Percentiles rank a stretch among this genome's conserved stretches.
phyloP scores from a whole-genome alignment of 2,797 vertebrate genomes.

The Sarcoramphus papa region DNA sequence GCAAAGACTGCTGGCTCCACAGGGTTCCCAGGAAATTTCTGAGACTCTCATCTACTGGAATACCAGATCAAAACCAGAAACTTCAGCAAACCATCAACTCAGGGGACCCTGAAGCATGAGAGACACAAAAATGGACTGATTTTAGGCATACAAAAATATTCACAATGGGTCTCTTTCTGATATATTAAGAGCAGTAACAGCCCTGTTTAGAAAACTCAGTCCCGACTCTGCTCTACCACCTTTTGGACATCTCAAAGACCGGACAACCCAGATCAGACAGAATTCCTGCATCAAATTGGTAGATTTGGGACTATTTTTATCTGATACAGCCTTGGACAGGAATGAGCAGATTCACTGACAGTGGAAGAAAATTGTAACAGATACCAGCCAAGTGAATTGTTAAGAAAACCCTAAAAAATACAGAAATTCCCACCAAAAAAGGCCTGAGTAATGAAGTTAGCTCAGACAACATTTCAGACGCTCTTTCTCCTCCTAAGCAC shows the following conservation, averaged over 20 bases:
- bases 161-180: not conserved
- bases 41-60: not conserved
- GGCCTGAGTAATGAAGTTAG: not conserved
- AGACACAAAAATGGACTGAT: not conserved
- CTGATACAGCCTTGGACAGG: not conserved
- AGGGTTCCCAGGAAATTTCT: not conserved
- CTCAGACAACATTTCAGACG: not conserved
- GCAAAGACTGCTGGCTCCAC: not conserved
- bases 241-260: not conserved
- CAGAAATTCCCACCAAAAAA: not conserved
- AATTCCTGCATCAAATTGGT: not conserved
- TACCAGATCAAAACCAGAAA: not conserved
- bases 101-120: not conserved
- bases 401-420: not conserved
- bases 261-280: accelerated
- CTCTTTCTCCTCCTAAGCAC: not conserved
- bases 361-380: not conserved
- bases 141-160: not conserved
- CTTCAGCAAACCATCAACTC: not conserved
- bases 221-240: not conserved
- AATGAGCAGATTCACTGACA: not conserved
- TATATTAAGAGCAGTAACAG: not conserved
- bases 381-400: not conserved
- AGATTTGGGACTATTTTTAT: not conserved
- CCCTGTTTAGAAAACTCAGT: not conserved